Evolutionary conservation across 1,140 invertebrate genomes (phyloP), one percentile per base, ranked within the genome.

Genomic region (Seison nebaliae): DNA sequence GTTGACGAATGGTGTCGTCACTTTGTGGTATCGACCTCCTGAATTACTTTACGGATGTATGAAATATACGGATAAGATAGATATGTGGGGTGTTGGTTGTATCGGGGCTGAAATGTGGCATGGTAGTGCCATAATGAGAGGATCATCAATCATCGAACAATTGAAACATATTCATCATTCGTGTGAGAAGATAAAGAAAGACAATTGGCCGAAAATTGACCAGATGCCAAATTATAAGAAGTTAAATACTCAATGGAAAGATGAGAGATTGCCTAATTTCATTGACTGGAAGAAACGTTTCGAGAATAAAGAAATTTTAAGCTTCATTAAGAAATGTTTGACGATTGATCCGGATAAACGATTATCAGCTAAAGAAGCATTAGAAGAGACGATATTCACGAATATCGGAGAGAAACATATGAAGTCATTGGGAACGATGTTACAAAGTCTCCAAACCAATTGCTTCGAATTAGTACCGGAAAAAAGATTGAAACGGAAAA

Each of bases 51-150:
- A 86, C 1, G 88, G 88, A 20, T 81, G 91, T 49, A 62, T 84
- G 15, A 83, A 91, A 59, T 61, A 61, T 55, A 83, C 83, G 0
- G 79, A 84, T 4, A 74, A 83, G 0, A 81, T 98, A 16, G 91
- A 96, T 63, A 68, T 94, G 54, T 96, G 86, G 86, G 84, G 84
- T 8, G 84, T 79, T 18, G 88, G 86, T 1, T 94, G 86, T 51
- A 94, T 94, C 28, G 91, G 55, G 83, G 83, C 0, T 78, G 83
- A 7, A 74, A 83, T 1, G 80, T 98, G 18, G 91, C 98, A 63
- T 68, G 93, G 55, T 94, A 86, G 86, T 84, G 84, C 8, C 20
- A 36, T 46, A 24, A 9, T 43, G 22, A 72, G 83, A 65, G 88
- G 88, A 1, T 76, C 73, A 44, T 81, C 77, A 7, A 84, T 98